A percentile compares a stretch with the other conserved stretches of the same genome.
phyloP scores from a whole-genome alignment of 2,797 vertebrate species.

The Allobates femoralis region DNA sequence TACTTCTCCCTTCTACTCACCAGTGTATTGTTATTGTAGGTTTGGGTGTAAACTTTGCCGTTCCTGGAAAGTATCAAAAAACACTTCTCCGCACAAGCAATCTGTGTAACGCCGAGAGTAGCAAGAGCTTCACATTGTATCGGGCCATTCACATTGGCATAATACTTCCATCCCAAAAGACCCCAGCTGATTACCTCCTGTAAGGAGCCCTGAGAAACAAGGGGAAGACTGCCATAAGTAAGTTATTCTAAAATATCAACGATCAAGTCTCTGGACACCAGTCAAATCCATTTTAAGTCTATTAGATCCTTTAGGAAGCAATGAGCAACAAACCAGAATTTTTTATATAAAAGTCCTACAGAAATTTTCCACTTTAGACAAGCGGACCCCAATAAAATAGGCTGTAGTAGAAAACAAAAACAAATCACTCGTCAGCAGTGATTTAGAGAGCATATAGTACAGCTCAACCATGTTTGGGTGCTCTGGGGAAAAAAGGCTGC shows the following conservation, averaged over 20 bases:
- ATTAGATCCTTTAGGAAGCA: too few species aligned
- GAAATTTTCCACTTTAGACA: too few species aligned
- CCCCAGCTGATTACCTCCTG: conserved; percentile 98
- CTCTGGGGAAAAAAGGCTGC: too few species aligned
- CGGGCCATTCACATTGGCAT: conserved; percentile 93
- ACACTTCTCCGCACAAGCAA: conserved; percentile 95
- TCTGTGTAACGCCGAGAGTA: conserved; percentile 88
- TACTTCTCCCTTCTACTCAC: conserved; percentile 74
- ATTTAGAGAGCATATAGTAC: too few species aligned
- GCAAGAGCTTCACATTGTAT: conserved; percentile 94
- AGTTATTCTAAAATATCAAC: not conserved
- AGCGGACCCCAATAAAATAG: too few species aligned
- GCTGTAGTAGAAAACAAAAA: too few species aligned
- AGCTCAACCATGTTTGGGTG: too few species aligned
- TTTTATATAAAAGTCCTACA: too few species aligned
- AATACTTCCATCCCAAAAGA: conserved; percentile 96
- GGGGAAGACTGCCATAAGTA: conserved; percentile 3
- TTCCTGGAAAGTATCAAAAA: conserved; percentile 92
- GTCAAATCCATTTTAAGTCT: too few species aligned
- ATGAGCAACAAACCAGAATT: too few species aligned
- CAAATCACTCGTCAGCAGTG: too few species aligned
- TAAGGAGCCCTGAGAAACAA: conserved; percentile 84
- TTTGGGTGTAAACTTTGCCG: conserved; percentile 92
- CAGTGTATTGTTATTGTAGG: conserved; percentile 94
- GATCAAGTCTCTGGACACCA: not conserved